Conservation (phyloP, 2,888 invertebrate species). For the Petrolisthes cinctipes region DNA sequence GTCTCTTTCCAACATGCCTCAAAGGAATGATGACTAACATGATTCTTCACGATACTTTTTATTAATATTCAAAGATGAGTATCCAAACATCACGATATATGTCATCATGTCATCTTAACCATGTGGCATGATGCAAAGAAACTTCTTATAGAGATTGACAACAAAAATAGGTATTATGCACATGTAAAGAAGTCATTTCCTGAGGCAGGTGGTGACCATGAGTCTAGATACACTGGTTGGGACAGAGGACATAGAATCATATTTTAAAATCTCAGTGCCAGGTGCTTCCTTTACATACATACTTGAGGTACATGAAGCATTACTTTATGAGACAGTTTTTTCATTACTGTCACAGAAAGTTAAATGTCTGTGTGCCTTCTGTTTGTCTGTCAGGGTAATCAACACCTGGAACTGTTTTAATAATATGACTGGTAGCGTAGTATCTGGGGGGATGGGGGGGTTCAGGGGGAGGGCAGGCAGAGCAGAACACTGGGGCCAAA, state of each 20-base stretch:
- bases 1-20: background rate
- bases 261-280: constrained; percentile 19
- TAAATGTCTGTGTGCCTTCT: background rate
- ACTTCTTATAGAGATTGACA: background rate
- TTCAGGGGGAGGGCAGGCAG: background rate
- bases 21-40: background rate
- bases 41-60: background rate
- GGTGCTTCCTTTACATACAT: background rate
- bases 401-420: background rate
- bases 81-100: background rate
- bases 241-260: constrained; percentile 36
- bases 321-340: background rate
- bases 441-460: background rate
- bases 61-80: background rate
- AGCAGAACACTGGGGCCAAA: background rate
- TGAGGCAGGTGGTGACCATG: constrained; percentile 43
- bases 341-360: too few relatives aligned
- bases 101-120: background rate
- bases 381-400: background rate
- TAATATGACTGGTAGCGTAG: background rate
- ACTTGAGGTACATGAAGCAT: too few relatives aligned
- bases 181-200: background rate
- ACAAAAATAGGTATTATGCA: background rate
- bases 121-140: background rate
- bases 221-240: constrained; percentile 42